Percentiles rank a stretch among this genome's conserved stretches.
Evolutionary conservation across 2,888 invertebrate genomes (phyloP).

Genomic region (Ganaspis brasiliensis): DNA sequence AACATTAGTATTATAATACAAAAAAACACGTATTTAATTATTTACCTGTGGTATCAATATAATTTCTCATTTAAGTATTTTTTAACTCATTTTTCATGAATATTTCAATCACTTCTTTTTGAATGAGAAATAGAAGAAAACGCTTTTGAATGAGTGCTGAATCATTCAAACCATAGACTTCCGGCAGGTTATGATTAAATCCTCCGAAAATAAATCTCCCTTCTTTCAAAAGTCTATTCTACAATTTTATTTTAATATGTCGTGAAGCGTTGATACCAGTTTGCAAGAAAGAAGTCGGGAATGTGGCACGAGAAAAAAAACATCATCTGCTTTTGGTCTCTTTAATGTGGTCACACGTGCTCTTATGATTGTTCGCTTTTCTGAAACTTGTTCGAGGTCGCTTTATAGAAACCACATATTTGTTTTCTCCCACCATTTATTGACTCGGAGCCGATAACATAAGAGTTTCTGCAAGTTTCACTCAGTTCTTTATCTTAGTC

Average conservation of each 20-base stretch:
- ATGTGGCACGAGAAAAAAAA: slow-evolving; percentile 3
- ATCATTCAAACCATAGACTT: slow-evolving; percentile 1
- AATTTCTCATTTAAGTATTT: too few relatives aligned
- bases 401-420: slow-evolving; percentile 28
- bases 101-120: too few relatives aligned
- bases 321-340: background rate
- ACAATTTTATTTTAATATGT: background rate
- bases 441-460: background rate
- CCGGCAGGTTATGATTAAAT: background rate
- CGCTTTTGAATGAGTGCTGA: background rate
- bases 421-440: background rate
- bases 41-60: too few relatives aligned
- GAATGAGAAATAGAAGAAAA: too few relatives aligned
- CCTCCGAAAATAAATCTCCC: slow-evolving; percentile 9
- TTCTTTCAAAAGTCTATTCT: slow-evolving; percentile 18
- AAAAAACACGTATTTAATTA: too few relatives aligned
- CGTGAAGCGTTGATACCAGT: background rate
- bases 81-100: too few relatives aligned
- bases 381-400: slow-evolving; percentile 35
- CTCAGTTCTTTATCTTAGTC: too few relatives aligned
- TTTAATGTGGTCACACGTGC: slow-evolving; percentile 26
- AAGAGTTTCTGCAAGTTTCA: background rate
- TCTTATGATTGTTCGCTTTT: slow-evolving; percentile 25
- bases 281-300: slow-evolving; percentile 8
- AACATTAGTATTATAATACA: too few relatives aligned